Base-by-base conservation (phyloP, 1,140 invertebrate species). In the Ericerus pela region DNA sequence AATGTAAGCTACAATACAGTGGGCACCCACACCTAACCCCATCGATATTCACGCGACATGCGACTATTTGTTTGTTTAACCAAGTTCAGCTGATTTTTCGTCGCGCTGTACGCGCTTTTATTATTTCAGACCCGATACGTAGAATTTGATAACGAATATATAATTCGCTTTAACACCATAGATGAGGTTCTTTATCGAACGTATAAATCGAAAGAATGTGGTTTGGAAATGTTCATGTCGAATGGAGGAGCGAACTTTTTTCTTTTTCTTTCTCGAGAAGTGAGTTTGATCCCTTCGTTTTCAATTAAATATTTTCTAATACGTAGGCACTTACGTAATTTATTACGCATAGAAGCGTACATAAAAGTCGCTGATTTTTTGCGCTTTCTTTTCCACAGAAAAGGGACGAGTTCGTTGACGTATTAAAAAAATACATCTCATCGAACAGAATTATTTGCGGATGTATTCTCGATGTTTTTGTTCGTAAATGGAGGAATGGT, bases 171-270 rank as follows among this genome's bases (percentile, higher is more conserved):
- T 62, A 77, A 79, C 37, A 80, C 84, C 59, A 79, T 91, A 56
- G 74, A 76, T 26, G 85, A 88, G 69, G 74, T 91, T 36, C 77
- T 82, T 61, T 75, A 76, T 30, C 73, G 88, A 38, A 75, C 87
- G 61, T 90, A 84, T 70, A 80, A 87, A 63, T 71, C 91, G 6
- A 79, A 84, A 64, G 88, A 91, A 68, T 76, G 76, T 59, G 88
- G 84, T 0, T 68, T 90, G 12, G 88, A 93, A 72, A 79, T 93
- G 60, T 90, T 91, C 69, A 72, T 89, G 2, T 76, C 78, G 18
- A 82, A 78, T 57, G 85, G 85, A 1, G 76, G 79, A 67, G 85
- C 87, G 1, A 84, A 82, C 65, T 70, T 92, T 27, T 66, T 92
- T 31, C 84, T 85, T 16, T 89, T 92, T 68, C 70, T 78, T 54